Evolutionary conservation across 2,888 invertebrate species (phyloP).

Genomic region (Cerceris ruficornis): DNA sequence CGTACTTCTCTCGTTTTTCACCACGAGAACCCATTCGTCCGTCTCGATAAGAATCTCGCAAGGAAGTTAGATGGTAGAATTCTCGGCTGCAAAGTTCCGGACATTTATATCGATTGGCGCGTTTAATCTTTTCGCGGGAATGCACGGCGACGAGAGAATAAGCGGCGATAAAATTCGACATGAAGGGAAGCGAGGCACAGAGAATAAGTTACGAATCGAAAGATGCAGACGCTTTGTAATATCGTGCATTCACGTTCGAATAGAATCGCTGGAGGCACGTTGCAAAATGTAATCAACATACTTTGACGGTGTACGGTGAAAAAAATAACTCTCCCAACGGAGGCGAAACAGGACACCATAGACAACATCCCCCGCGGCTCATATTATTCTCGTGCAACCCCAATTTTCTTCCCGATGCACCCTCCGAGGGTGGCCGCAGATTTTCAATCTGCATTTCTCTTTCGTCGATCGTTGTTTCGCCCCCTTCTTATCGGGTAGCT

Average conservation of each 20-base stretch:
- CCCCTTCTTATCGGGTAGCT: neutral
- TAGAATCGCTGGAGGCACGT: conserved; percentile 44
- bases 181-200: too few relatives aligned
- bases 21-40: too few relatives aligned
- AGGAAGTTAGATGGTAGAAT: too few relatives aligned
- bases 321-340: conserved; percentile 49
- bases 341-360: conserved; percentile 18
- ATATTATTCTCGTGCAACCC: conserved; percentile 65
- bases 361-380: conserved; percentile 49
- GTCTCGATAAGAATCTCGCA: too few relatives aligned
- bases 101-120: too few relatives aligned
- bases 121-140: too few relatives aligned
- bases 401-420: conserved; percentile 67
- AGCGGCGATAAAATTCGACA: too few relatives aligned
- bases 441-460: conserved; percentile 69
- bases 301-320: conserved; percentile 50
- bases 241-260: conserved; percentile 1
- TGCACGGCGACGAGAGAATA: too few relatives aligned
- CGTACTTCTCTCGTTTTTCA: too few relatives aligned
- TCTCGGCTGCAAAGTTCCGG: too few relatives aligned
- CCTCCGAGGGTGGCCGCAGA: conserved; percentile 62
- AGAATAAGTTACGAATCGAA: too few relatives aligned
- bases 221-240: too few relatives aligned
- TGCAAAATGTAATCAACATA: conserved; percentile 64
- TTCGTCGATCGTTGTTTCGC: conserved; percentile 30